Conservation (phyloP, 2,888 invertebrate genomes). For the Lithosia quadra region DNA sequence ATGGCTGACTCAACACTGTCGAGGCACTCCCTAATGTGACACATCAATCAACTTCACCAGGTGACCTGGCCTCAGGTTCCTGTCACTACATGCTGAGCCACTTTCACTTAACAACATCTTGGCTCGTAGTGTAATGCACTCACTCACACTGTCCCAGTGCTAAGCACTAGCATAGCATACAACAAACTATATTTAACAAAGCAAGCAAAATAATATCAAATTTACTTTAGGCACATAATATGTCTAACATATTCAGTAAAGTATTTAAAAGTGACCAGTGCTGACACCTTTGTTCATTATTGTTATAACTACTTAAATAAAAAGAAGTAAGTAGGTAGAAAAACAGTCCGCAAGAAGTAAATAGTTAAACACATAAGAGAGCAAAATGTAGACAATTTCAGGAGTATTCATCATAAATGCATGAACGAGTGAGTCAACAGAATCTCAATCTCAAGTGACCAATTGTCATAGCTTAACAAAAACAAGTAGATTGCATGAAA, state of each 20-base stretch:
- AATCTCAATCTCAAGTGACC: conserved; percentile 9
- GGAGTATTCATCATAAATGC: conserved; percentile 53
- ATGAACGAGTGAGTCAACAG: conserved; percentile 15
- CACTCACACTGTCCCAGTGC: background rate
- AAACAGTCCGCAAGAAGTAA: too few species aligned
- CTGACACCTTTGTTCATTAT: conserved; percentile 26
- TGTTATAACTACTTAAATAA: conserved; percentile 12
- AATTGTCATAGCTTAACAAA: background rate
- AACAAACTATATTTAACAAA: conserved; percentile 16
- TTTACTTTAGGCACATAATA: conserved; percentile 17
- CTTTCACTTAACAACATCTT: background rate
- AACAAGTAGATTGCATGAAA: background rate
- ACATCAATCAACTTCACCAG: conserved; percentile 14
- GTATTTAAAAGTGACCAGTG: conserved; percentile 34
- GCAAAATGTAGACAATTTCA: conserved; percentile 30
- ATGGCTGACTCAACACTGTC: conserved; percentile 27
- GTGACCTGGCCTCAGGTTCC: background rate
- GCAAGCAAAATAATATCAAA: conserved; percentile 31
- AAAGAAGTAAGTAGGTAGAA: conserved; percentile 15
- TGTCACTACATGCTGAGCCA: background rate
- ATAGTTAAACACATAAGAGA: conserved; percentile 34
- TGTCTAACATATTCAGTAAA: conserved; percentile 14
- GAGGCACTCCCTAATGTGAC: conserved; percentile 1
- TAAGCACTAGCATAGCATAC: background rate
- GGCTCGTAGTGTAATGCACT: background rate